A percentile compares a stretch with the other conserved stretches of the same genome.
Conservation (phyloP, 2,888 invertebrate species). For the Pachymerium ferrugineum region DNA sequence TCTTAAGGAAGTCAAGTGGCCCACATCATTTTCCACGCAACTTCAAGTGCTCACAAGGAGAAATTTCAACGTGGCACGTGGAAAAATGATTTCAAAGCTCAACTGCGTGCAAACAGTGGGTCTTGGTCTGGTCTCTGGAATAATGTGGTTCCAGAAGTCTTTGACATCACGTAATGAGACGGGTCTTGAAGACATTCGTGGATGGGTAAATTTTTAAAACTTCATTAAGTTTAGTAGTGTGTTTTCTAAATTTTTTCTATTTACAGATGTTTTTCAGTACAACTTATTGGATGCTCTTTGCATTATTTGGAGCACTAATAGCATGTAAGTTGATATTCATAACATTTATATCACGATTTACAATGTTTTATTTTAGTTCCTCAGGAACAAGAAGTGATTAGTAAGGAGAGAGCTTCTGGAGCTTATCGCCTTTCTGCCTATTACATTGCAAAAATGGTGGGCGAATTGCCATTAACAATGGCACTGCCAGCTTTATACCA, state of each 20-base stretch:
- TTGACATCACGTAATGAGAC: slow-evolving; percentile 64
- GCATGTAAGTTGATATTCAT: slow-evolving; percentile 59
- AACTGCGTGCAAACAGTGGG: slow-evolving; percentile 72
- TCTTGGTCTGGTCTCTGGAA: slow-evolving; percentile 64
- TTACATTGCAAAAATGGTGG: slow-evolving; percentile 74
- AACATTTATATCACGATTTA: not conserved
- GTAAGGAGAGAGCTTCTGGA: slow-evolving; percentile 70
- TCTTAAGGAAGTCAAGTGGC: slow-evolving; percentile 53
- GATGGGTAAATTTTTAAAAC: slow-evolving; percentile 52
- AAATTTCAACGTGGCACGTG: slow-evolving; percentile 68
- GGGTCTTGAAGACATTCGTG: slow-evolving; percentile 68
- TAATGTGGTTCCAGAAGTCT: slow-evolving; percentile 64
- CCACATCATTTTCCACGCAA: slow-evolving; percentile 73
- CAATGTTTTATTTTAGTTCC: slow-evolving; percentile 56
- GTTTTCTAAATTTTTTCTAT: not conserved
- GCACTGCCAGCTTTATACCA: slow-evolving; percentile 70
- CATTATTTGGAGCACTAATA: slow-evolving; percentile 69
- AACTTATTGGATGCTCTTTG: slow-evolving; percentile 75
- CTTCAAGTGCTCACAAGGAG: slow-evolving; percentile 65
- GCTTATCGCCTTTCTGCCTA: slow-evolving; percentile 73
- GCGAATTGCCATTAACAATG: slow-evolving; percentile 68
- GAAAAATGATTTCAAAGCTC: slow-evolving; percentile 67
- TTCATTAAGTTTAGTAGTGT: not conserved
- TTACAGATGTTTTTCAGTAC: slow-evolving; percentile 70
- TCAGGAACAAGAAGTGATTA: slow-evolving; percentile 69